Evolutionary conservation across 2,113 vertebrate genomes (phyloP), one percentile per base, ranked within the genome.

Genomic region (Strigops habroptila): DNA sequence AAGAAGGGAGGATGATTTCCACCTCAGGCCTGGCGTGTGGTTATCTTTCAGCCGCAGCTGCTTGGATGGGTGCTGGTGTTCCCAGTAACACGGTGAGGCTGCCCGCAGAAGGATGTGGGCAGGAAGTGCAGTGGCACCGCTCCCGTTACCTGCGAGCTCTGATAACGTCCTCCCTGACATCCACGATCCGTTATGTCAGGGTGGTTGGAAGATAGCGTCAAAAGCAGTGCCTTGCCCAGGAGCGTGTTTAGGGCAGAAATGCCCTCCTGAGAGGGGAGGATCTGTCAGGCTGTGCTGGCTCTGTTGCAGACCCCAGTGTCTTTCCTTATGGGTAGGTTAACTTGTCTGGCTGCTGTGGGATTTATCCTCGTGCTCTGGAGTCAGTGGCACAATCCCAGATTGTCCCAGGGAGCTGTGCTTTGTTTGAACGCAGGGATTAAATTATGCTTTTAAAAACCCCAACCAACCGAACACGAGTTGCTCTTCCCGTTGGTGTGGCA

Each of bases 311-410:
- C 18, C 28, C 35, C 35, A 4, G 2, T 22, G 21, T 7, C 18
- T 37, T 64, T 49, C 63, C 24, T 37, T 41, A 8, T 8, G 1
- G 0, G 2, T 4, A 5, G 22, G 31, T 35, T 12, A 21, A 14
- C 21, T 27, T 16, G 0, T 17, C 55, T 11, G 39, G 39, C 39
- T 69, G 65, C 43, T 3, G 0, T 44, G 52, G 67, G 77, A 22
- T 65, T 82, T 49, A 17, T 18, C 65, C 1, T 0, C 0, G 0
- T 67, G 23, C 52, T 63, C 69, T 31, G 22, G 55, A 57, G 63
- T 12, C 49, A 24, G 30, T 4, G 62, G 24, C 73, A 14, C 60
- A 51, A 1, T 43, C 77, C 53, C 65, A 78, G 31, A 5, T 24
- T 11, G 55, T 18, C 23, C 37, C 44, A 27, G 60, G 44, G 31